Conservation (phyloP, 2,113 vertebrate genomes). For the Conger conger region DNA sequence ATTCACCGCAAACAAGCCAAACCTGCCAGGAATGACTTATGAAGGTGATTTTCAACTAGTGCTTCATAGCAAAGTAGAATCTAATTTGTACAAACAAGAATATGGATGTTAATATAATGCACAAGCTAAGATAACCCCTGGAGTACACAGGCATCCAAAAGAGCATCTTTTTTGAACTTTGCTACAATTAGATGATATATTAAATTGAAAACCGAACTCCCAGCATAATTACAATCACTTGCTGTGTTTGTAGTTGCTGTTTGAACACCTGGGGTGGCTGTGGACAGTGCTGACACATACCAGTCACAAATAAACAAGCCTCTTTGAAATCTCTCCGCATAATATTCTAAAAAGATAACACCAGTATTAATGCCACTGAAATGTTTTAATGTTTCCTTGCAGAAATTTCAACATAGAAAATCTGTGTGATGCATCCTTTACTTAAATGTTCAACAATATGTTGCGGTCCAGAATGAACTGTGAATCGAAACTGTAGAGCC, state of each 20-base stretch:
- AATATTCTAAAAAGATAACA: not conserved
- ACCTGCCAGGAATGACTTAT: conserved; percentile 6
- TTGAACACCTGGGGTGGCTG: conserved; percentile 17
- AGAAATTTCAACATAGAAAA: not conserved
- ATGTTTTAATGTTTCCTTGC: not conserved
- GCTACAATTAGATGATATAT: not conserved
- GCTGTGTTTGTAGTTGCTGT: conserved; percentile 25
- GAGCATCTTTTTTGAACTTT: not conserved
- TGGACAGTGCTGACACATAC: conserved; percentile 12
- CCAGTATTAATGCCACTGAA: not conserved
- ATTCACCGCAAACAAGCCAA: conserved; percentile 4
- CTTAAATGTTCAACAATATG: not conserved
- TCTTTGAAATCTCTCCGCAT: not conserved
- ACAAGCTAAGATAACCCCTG: not conserved
- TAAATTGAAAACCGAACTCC: conserved; percentile 6
- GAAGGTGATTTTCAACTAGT: not conserved
- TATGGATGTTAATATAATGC: not conserved
- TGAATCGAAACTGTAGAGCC: not conserved
- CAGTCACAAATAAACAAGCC: conserved; percentile 4
- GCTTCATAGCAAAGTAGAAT: not conserved
- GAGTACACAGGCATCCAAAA: not conserved
- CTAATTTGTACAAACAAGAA: not conserved
- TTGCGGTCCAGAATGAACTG: not conserved
- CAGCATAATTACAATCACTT: not conserved
- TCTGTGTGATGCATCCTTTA: no score